Conservation (phyloP, 2,888 invertebrate genomes). For the Scaptomyza flava region DNA sequence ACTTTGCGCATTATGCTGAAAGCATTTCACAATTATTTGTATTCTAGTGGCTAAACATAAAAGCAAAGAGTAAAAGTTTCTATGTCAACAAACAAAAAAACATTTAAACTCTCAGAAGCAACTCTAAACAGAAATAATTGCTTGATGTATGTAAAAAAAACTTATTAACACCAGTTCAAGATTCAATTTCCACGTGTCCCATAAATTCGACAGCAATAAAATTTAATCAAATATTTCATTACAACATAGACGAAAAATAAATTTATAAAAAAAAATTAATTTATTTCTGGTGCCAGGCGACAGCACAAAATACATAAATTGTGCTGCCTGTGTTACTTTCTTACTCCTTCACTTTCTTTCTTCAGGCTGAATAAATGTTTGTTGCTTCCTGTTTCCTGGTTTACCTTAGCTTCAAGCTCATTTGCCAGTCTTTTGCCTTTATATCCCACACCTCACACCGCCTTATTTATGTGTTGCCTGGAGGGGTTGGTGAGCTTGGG, state of each 20-base stretch:
- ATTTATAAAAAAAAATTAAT: conserved; percentile 63
- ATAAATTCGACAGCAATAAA: conserved; percentile 61
- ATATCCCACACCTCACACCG: not conserved
- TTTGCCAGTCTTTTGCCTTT: conserved; percentile 20
- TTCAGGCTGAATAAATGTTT: conserved; percentile 28
- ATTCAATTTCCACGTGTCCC: conserved; percentile 59
- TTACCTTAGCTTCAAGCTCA: conserved; percentile 44
- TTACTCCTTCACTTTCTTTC: not conserved
- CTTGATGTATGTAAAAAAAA: conserved; percentile 6
- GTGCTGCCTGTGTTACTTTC: conserved; percentile 18
- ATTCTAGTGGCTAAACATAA: conserved; percentile 9
- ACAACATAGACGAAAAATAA: conserved; percentile 49
- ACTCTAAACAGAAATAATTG: conserved; percentile 20
- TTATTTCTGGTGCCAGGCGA: conserved; percentile 67
- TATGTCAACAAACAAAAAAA: not conserved
- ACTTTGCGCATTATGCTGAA: conserved; percentile 46
- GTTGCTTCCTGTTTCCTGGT: conserved; percentile 45
- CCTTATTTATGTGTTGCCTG: conserved; percentile 45
- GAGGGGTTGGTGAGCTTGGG: not conserved
- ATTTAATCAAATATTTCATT: conserved; percentile 64
- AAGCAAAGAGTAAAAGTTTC: not conserved
- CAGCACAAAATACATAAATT: conserved; percentile 62
- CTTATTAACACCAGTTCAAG: conserved; percentile 12
- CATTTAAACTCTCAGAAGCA: too few species aligned
- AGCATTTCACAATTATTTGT: conserved; percentile 44